phyloP scores from a whole-genome alignment of 2,113 vertebrate species.

The Oreotrochilus melanogaster region DNA sequence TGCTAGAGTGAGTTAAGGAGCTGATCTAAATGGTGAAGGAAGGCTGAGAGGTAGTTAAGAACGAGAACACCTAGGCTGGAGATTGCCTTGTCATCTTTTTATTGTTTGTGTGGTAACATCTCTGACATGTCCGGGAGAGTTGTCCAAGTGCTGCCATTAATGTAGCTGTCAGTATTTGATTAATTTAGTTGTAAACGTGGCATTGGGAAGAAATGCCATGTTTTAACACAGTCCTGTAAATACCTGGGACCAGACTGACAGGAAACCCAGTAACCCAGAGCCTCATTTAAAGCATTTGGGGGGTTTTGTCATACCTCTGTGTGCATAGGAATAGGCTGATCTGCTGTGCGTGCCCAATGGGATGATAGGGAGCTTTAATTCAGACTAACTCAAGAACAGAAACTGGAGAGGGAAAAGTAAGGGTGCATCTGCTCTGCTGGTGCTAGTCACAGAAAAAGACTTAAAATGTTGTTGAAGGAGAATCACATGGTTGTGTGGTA shows the following conservation, averaged over 20 bases:
- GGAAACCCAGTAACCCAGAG: background rate
- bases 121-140: background rate
- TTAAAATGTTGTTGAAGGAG: accelerated
- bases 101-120: background rate
- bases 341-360: background rate
- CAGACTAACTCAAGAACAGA: background rate
- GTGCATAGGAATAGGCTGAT: background rate
- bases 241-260: too few relatives aligned
- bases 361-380: background rate
- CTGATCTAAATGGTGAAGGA: background rate
- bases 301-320: background rate
- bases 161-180: background rate
- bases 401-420: background rate
- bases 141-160: background rate
- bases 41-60: background rate
- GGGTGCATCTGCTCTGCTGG: too few relatives aligned
- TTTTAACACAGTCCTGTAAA: background rate
- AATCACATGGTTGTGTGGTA: accelerated
- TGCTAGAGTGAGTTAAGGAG: background rate
- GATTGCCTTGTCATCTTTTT: background rate
- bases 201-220: background rate
- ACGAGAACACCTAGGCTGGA: background rate
- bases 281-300: accelerated
- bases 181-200: background rate
- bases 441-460: background rate